A percentile compares a stretch with the other conserved stretches of the same genome.
These are phyloP conservation scores for Gobionotothen gibberifrons DNA, from an alignment of 2,797 vertebrate genomes.

Conservation along the genomic window DNA sequence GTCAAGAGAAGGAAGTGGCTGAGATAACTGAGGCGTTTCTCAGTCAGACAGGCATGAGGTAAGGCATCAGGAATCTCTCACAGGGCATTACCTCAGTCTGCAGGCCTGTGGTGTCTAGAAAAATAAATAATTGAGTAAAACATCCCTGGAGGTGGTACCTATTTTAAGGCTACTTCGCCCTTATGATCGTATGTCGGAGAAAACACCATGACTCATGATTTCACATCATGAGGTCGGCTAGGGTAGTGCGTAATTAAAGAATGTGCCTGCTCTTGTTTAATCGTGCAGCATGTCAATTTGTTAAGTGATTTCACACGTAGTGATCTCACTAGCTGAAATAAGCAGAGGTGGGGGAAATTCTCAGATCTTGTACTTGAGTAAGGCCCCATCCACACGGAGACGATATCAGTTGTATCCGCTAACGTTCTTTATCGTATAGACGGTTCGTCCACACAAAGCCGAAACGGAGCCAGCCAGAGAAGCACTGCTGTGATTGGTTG, in stretches of 20 bases:
- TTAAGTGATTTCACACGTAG: slow-evolving; percentile 36
- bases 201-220: slow-evolving; percentile 65
- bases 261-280: slow-evolving; percentile 65
- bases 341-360: background rate
- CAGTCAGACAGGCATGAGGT: slow-evolving; percentile 73
- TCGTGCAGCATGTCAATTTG: slow-evolving; percentile 33
- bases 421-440: too few relatives aligned
- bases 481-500: too few relatives aligned
- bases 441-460: too few relatives aligned
- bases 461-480: too few relatives aligned
- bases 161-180: slow-evolving; percentile 70
- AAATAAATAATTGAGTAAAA: slow-evolving; percentile 14
- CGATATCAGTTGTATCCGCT: too few relatives aligned
- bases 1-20: slow-evolving; percentile 80
- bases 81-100: slow-evolving; percentile 76
- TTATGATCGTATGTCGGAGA: slow-evolving; percentile 54
- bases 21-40: slow-evolving; percentile 78
- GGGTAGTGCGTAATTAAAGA: slow-evolving; percentile 49
- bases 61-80: slow-evolving; percentile 77
- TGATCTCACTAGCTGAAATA: slow-evolving; percentile 30
- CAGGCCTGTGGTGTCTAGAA: slow-evolving; percentile 38
- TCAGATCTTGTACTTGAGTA: too few relatives aligned
- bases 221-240: slow-evolving; percentile 30
- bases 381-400: too few relatives aligned
- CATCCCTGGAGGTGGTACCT: slow-evolving; percentile 59